Percentiles rank a stretch among this genome's conserved stretches.
These are phyloP conservation scores for Turnix velox DNA, from an alignment of 2,113 vertebrate genomes.

Conservation along the genomic window DNA sequence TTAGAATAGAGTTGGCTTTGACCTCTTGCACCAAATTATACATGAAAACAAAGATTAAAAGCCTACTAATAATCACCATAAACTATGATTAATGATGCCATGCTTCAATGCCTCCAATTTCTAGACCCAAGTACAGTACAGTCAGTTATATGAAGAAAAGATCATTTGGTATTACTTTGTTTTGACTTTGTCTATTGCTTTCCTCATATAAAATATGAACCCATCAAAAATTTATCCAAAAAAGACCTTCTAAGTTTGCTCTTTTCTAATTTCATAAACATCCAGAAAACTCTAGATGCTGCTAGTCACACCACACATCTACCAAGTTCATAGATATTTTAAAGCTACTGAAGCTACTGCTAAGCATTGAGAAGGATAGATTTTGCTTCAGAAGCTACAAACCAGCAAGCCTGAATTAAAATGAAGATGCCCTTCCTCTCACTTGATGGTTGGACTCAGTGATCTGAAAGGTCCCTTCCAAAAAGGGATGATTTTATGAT, in stretches of 20 bases:
- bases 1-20: constrained; percentile 39
- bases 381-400: not conserved
- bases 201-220: not conserved
- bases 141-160: constrained; percentile 25
- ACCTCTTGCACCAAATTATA: constrained; percentile 68
- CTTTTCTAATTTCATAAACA: not conserved
- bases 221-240: not conserved
- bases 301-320: not conserved
- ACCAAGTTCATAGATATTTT: not conserved
- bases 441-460: too few relatives aligned
- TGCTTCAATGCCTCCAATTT: constrained; percentile 27
- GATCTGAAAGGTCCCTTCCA: too few relatives aligned
- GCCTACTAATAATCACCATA: constrained; percentile 66
- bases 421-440: not conserved
- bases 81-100: constrained; percentile 66
- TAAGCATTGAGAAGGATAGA: not conserved
- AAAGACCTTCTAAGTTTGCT: not conserved
- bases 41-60: constrained; percentile 65
- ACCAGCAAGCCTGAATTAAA: not conserved
- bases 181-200: not conserved
- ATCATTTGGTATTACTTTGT: not conserved
- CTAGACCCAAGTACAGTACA: constrained; percentile 24
- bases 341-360: not conserved
- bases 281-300: not conserved
- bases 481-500: not conserved